These are phyloP conservation scores for Taenioides sp. DNA, from an alignment of 2,797 vertebrate genomes.

Conservation along the genomic window DNA sequence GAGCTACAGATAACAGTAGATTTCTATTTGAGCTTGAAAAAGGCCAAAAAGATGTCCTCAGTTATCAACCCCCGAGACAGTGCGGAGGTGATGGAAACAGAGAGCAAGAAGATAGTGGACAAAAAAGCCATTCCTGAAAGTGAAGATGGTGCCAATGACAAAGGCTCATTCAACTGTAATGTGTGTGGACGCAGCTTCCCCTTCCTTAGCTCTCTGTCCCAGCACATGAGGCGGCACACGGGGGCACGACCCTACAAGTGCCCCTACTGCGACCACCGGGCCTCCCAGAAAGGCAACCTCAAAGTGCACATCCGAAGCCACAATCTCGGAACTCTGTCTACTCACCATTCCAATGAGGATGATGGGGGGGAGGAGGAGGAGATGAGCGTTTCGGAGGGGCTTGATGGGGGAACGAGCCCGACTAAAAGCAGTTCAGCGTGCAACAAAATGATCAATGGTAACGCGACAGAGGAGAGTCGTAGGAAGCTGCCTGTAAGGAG, in stretches of 20 bases:
- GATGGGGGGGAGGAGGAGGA: slow-evolving; percentile 76
- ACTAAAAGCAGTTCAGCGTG: slow-evolving; percentile 91
- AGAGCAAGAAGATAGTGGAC: slow-evolving; percentile 44
- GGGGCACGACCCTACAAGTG: slow-evolving; percentile 96
- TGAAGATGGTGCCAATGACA: slow-evolving; percentile 76
- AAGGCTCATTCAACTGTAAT: slow-evolving; percentile 83
- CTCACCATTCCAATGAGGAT: slow-evolving; percentile 79
- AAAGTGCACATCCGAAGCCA: slow-evolving; percentile 96
- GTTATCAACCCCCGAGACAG: slow-evolving; percentile 80
- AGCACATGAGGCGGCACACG: slow-evolving; percentile 96
- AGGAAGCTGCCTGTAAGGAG: slow-evolving; percentile 83
- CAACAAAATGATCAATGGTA: slow-evolving; percentile 84
- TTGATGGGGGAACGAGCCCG: slow-evolving; percentile 88
- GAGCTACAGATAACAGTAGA: slow-evolving; percentile 67
- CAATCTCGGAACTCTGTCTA: slow-evolving; percentile 87
- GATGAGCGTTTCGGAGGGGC: slow-evolving; percentile 84
- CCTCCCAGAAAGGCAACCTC: slow-evolving; percentile 94
- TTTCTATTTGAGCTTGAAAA: slow-evolving; percentile 41
- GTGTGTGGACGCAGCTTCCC: slow-evolving; percentile 94
- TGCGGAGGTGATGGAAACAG: slow-evolving; percentile 72
- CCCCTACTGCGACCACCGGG: slow-evolving; percentile 93
- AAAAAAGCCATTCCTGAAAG: slow-evolving; percentile 65
- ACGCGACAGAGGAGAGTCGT: slow-evolving; percentile 69
- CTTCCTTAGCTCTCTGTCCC: slow-evolving; percentile 93
- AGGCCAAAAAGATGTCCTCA: slow-evolving; percentile 27